A percentile compares a stretch with the other conserved stretches of the same genome.
These are phyloP conservation scores for Cephalopholis sonnerati DNA, from an alignment of 2,113 vertebrate genomes.

Conservation along the genomic window DNA sequence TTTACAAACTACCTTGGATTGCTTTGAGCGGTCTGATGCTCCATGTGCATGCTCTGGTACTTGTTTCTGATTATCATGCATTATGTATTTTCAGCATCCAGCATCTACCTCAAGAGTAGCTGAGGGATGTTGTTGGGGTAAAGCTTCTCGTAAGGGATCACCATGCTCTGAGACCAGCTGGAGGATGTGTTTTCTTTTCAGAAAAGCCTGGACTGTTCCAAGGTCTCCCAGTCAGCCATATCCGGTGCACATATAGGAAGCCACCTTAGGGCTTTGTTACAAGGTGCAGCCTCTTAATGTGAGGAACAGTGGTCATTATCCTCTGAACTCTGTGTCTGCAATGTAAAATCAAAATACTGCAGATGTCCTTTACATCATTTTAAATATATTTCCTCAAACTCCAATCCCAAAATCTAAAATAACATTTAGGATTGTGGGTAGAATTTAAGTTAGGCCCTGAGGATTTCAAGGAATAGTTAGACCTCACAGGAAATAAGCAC, in stretches of 20 bases:
- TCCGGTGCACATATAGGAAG: neutral
- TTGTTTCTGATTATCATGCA: constrained; percentile 18
- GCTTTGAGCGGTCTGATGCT: constrained; percentile 14
- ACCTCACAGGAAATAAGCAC: neutral
- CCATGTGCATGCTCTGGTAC: neutral
- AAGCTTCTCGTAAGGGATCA: constrained; percentile 22
- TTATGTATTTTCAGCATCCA: constrained; percentile 5
- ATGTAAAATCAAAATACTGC: neutral
- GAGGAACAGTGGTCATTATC: neutral
- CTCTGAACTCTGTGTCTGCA: neutral
- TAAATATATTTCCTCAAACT: neutral
- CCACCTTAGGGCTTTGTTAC: constrained; percentile 9
- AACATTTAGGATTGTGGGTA: neutral
- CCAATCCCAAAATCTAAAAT: neutral
- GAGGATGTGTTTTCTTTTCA: constrained; percentile 21
- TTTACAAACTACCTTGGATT: neutral
- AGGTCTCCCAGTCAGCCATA: constrained; percentile 19
- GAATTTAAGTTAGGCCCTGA: neutral
- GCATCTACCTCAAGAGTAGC: constrained; percentile 20
- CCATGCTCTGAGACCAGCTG: constrained; percentile 20
- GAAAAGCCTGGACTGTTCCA: neutral
- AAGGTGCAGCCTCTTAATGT: neutral
- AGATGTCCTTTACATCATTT: neutral
- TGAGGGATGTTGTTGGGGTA: constrained; percentile 44
- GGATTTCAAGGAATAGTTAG: neutral